Conservation (phyloP, 2,113 vertebrate genomes). For the Brienomyrus brachyistius region DNA sequence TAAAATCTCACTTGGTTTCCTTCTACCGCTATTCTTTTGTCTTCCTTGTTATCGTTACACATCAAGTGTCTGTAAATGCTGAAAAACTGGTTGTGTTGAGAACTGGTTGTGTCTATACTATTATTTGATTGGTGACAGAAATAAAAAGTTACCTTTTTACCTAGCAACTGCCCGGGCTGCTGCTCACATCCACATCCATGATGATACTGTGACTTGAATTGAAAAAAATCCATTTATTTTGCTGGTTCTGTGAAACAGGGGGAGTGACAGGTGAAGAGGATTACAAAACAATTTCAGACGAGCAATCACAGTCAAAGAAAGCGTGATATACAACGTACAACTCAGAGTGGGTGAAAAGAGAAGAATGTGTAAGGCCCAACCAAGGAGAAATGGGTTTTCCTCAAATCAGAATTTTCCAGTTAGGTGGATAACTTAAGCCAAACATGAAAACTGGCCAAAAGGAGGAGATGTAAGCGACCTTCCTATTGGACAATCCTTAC, state of each 20-base stretch:
- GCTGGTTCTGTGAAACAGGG: neutral
- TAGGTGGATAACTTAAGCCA: neutral
- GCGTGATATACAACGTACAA: no score
- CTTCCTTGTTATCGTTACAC: neutral
- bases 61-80: neutral
- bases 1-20: neutral
- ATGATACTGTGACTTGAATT: neutral
- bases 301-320: neutral
- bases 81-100: no score
- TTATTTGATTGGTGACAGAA: neutral
- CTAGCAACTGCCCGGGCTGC: neutral
- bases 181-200: neutral
- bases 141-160: neutral
- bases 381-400: neutral
- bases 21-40: neutral
- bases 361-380: neutral
- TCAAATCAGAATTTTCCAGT: neutral
- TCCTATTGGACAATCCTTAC: no score
- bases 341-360: no score
- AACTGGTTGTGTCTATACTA: no score
- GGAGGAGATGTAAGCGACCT: no score
- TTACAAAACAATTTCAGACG: neutral
- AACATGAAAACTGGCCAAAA: neutral
- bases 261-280: neutral
- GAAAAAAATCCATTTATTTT: neutral